Evolutionary conservation across 2,888 invertebrate species (phyloP).

Genomic region (Onthophagus sagittarius): DNA sequence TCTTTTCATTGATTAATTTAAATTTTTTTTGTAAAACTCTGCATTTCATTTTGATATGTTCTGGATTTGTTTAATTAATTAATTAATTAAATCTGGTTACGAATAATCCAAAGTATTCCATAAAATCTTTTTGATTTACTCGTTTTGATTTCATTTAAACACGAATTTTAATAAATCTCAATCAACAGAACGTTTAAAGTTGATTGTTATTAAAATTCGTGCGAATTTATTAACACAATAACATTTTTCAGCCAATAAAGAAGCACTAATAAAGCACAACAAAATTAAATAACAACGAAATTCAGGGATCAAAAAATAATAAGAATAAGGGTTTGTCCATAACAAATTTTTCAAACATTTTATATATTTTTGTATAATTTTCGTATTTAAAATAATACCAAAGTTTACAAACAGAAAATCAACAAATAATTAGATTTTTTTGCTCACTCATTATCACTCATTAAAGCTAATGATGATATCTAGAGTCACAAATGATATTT

Average conservation of each 20-base stretch:
- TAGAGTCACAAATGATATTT: too few relatives aligned
- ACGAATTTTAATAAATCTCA: constrained; percentile 1
- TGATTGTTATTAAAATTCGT: not conserved
- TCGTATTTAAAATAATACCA: too few relatives aligned
- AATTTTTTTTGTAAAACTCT: not conserved
- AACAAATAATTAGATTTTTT: too few relatives aligned
- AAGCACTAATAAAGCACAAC: constrained; percentile 16
- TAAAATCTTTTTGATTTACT: not conserved
- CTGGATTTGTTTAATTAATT: not conserved
- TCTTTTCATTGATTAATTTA: not conserved
- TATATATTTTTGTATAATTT: too few relatives aligned
- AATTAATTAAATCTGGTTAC: not conserved
- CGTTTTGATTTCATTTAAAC: not conserved
- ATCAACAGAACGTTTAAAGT: not conserved
- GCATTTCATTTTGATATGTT: not conserved
- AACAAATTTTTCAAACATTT: not conserved
- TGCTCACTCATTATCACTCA: too few relatives aligned
- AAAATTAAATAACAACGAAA: constrained; percentile 4
- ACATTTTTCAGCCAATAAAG: constrained; percentile 5
- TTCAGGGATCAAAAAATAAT: not conserved
- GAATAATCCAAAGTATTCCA: not conserved
- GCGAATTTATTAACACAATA: not conserved
- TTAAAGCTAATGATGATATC: too few relatives aligned
- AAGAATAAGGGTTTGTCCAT: not conserved
- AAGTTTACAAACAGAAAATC: too few relatives aligned